Base-by-base conservation (phyloP, 92 coral and sea anemone species). In the Palythoa caribaeorum region DNA sequence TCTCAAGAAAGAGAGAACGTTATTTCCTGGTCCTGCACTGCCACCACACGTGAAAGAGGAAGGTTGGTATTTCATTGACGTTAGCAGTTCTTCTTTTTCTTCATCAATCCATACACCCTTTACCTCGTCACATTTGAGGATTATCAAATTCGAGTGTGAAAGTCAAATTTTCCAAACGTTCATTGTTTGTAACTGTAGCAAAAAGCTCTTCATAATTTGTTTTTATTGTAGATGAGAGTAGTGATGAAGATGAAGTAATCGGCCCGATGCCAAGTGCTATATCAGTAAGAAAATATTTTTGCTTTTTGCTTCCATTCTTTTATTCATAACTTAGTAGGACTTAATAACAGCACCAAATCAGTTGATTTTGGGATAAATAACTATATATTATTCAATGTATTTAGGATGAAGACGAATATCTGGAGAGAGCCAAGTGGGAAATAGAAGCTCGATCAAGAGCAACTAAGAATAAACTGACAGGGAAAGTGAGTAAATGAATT, bases 381-480 rank as follows among this genome's bases (percentile, higher is more conserved):
- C 11, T 28, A 36, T 70, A 1, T 70, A 36, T 70, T 10, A 0
- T 70, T 28, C 16, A 70, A 6, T 10, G 14, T 70, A 9, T 8
- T 59, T 62, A 94, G 97, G 95, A 90, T 20, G 83, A 75, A 40
- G 89, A 79, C 73, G 85, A 79, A 40, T 94, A 87, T 38, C 73
- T 92, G 62, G 91, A 83, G 65, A 92, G 93, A 50, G 89, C 93
- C 55, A 93, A 90, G 84, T 87, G 71, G 93, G 99, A 97, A 72
- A 92, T 97, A 87, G 99, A 97, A 88, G 92, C 96, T 86, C 89
- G 99, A 68, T 90, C 97, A 60, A 86, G 74, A 47, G 89, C 94
- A 57, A 94, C 91, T 57, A 97, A 88, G 60, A 94, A 97, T 60
- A 93, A 94, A 77, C 77, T 97, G 84, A 78, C 89, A 36, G 98